phyloP scores from a whole-genome alignment of 2,797 vertebrate genomes.

The Tapirus indicus region DNA sequence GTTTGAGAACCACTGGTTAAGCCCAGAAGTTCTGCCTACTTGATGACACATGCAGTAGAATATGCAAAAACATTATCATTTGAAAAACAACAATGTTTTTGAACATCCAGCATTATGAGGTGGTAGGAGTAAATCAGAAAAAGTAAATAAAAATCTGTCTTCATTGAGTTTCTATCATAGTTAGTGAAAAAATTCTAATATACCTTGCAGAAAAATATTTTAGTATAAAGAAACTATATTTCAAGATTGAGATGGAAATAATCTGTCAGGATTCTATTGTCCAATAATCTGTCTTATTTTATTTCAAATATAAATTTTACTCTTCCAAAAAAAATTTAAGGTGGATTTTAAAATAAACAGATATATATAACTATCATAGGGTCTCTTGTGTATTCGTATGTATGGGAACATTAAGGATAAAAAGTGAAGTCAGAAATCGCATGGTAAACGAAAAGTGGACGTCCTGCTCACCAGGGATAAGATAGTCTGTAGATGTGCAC shows the following conservation, averaged over 20 bases:
- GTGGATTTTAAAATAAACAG: neutral
- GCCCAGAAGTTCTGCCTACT: neutral
- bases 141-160: neutral
- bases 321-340: neutral
- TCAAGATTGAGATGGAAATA: neutral
- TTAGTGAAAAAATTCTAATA: neutral
- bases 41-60: neutral
- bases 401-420: neutral
- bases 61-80: neutral
- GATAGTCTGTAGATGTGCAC: neutral
- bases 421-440: neutral
- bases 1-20: neutral
- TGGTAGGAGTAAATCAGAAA: neutral
- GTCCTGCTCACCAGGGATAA: neutral
- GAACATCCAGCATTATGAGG: neutral
- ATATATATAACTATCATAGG: neutral
- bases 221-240: constrained; percentile 4
- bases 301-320: neutral
- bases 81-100: neutral
- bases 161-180: neutral
- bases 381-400: neutral
- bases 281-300: neutral
- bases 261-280: neutral
- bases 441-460: neutral
- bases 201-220: neutral